Evolutionary conservation across 2,888 invertebrate species (phyloP).

Genomic region (Pomacea canaliculata): DNA sequence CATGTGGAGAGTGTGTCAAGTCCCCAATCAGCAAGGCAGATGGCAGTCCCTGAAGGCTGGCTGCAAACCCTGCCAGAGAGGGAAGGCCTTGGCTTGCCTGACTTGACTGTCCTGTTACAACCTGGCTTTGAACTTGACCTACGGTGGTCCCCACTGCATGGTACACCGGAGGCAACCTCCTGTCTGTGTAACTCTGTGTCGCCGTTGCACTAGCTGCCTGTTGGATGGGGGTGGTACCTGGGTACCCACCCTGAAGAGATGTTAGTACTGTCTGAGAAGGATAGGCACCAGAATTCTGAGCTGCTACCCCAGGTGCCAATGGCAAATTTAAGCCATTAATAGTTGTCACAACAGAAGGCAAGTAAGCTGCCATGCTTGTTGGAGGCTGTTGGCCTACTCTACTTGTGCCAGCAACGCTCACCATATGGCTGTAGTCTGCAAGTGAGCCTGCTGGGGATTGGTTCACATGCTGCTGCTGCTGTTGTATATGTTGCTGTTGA

Average conservation of each 20-base stretch:
- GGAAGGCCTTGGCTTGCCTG: background rate
- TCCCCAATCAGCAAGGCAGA: constrained; percentile 4
- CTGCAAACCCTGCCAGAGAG: constrained; percentile 4
- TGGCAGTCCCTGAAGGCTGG: background rate
- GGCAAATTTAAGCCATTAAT: constrained; percentile 20
- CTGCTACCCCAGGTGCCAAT: constrained; percentile 2
- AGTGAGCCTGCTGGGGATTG: background rate
- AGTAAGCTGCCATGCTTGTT: constrained; percentile 12
- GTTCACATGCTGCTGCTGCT: background rate
- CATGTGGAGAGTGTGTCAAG: background rate
- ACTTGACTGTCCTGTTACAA: background rate
- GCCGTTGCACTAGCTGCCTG: constrained; percentile 16
- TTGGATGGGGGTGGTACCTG: constrained; percentile 13
- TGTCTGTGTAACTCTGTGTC: constrained; percentile 18
- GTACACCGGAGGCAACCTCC: constrained; percentile 19
- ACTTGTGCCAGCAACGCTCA: constrained; percentile 2
- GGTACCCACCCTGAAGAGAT: constrained; percentile 17
- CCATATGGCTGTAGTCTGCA: constrained; percentile 5
- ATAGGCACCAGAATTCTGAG: constrained; percentile 11
- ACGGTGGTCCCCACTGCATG: constrained; percentile 7
- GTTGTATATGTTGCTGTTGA: background rate
- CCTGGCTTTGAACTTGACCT: background rate
- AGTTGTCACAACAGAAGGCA: constrained; percentile 10
- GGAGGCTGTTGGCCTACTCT: constrained; percentile 4
- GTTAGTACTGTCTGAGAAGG: constrained; percentile 19